phyloP scores from a whole-genome alignment of 2,888 invertebrate species.

The Perdita meconis region DNA sequence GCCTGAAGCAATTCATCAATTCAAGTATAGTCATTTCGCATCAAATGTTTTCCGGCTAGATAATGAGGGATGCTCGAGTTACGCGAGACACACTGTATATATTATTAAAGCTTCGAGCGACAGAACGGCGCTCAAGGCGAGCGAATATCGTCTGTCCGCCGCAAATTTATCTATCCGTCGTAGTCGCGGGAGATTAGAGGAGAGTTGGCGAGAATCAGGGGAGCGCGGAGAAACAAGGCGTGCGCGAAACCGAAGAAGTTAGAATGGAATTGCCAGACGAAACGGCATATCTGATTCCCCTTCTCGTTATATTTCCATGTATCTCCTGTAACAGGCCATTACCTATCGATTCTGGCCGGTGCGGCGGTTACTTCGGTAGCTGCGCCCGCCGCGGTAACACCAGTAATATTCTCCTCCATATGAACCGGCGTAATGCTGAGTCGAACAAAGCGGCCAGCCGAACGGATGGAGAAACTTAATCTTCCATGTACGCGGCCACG shows the following conservation, averaged over 20 bases:
- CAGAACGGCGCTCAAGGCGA: no score
- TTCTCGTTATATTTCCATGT: slow-evolving; percentile 36
- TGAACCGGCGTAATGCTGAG: slow-evolving; percentile 60
- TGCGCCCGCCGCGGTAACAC: slow-evolving; percentile 42
- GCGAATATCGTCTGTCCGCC: no score
- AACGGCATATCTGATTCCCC: slow-evolving; percentile 11
- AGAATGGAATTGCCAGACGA: no score
- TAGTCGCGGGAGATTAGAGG: neutral
- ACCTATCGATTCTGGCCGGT: slow-evolving; percentile 56
- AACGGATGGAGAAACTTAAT: slow-evolving; percentile 68
- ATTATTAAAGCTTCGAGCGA: no score
- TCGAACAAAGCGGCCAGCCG: slow-evolving; percentile 61
- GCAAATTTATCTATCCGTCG: no score
- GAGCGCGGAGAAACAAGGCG: neutral
- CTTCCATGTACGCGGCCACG: slow-evolving; percentile 58
- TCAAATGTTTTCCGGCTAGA: no score
- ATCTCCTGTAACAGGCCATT: slow-evolving; percentile 46
- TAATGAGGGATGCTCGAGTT: no score
- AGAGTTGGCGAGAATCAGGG: no score
- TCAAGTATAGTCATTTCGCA: no score
- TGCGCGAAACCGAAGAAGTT: slow-evolving; percentile 3
- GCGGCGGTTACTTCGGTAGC: slow-evolving; percentile 46
- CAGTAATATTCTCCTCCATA: slow-evolving; percentile 59
- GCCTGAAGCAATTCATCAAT: no score
- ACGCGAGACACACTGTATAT: no score